phyloP scores from a whole-genome alignment of 2,113 vertebrate species.

The Tiliqua scincoides region DNA sequence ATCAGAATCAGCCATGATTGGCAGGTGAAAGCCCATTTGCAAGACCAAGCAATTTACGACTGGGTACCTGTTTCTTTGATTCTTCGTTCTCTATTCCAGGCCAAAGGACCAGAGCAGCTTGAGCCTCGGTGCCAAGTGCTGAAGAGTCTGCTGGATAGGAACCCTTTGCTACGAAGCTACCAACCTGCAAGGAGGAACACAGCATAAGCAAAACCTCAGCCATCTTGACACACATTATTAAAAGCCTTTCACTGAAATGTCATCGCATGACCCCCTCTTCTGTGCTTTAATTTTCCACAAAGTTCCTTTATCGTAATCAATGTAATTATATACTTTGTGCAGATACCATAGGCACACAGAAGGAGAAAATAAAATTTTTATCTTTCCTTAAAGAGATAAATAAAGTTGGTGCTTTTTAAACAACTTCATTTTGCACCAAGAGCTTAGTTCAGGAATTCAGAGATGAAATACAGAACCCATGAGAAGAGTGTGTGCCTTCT shows the following conservation, averaged over 20 bases:
- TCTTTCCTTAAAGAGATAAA: too few species aligned
- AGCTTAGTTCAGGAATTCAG: neutral
- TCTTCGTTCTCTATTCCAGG: conserved; percentile 80
- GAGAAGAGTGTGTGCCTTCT: neutral
- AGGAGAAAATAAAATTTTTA: too few species aligned
- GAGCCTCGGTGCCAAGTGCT: conserved; percentile 43
- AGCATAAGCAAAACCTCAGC: neutral
- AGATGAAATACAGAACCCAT: neutral
- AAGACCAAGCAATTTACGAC: neutral
- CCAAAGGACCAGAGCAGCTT: conserved; percentile 67
- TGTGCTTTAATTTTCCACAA: neutral
- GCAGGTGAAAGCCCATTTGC: neutral
- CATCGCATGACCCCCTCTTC: neutral
- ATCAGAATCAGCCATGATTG: too few species aligned
- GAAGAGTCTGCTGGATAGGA: conserved; percentile 7
- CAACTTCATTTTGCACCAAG: neutral
- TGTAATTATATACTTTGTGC: neutral
- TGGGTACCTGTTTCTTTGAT: conserved; percentile 82
- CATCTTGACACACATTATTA: neutral
- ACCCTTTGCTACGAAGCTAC: conserved; percentile 2
- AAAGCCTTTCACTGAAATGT: neutral
- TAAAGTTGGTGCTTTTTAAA: neutral
- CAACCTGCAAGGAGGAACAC: conserved; percentile 69
- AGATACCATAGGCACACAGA: neutral
- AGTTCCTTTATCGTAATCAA: neutral